These are phyloP conservation scores for Fopius arisanus DNA, from an alignment of 1,140 invertebrate genomes.

Conservation along the genomic window DNA sequence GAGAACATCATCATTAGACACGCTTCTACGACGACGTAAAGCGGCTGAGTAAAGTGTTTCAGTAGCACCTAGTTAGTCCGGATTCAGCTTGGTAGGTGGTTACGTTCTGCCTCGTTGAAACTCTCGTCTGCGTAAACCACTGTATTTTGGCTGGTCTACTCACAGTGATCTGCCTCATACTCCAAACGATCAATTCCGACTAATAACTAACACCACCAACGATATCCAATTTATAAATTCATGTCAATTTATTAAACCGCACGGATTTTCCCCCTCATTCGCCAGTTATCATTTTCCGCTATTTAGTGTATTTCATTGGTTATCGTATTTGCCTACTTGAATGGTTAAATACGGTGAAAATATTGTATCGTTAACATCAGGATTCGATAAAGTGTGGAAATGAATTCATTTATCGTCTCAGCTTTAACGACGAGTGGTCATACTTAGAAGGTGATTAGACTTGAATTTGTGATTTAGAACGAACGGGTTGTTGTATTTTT, in stretches of 20 bases:
- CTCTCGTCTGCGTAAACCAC: conserved; percentile 22
- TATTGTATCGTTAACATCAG: background rate
- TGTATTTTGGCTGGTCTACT: background rate
- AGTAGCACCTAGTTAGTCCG: conserved; percentile 36
- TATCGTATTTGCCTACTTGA: background rate
- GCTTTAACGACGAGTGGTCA: too few species aligned
- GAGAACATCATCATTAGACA: conserved; percentile 18
- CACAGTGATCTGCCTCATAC: background rate
- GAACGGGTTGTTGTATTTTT: too few species aligned
- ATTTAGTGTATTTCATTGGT: background rate
- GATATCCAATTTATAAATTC: background rate
- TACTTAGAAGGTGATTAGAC: too few species aligned
- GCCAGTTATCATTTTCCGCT: background rate
- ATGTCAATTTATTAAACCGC: background rate
- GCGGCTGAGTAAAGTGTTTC: conserved; percentile 21
- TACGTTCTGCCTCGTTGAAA: conserved; percentile 36
- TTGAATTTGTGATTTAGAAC: too few species aligned
- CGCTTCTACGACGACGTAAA: conserved; percentile 29
- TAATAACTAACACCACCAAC: background rate
- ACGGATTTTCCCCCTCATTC: background rate
- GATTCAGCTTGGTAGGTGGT: conserved; percentile 8
- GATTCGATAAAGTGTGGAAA: too few species aligned
- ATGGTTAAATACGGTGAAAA: background rate
- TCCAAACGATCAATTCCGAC: background rate
- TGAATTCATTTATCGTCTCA: too few species aligned